These are phyloP conservation scores for Borostomias antarcticus DNA, from an alignment of 2,797 vertebrate genomes.

Conservation along the genomic window DNA sequence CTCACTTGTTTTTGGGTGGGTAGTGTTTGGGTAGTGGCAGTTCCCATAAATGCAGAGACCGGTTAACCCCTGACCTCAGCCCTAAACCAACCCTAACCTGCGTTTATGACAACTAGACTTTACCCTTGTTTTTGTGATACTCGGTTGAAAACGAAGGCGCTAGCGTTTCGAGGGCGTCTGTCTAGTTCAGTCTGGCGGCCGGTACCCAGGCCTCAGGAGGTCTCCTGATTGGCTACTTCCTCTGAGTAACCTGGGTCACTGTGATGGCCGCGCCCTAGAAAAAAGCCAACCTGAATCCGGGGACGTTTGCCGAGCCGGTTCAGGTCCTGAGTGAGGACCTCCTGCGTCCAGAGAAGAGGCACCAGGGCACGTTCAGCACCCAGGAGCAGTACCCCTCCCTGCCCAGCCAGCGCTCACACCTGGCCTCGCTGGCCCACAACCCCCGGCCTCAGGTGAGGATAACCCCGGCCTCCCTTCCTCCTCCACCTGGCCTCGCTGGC, in stretches of 20 bases:
- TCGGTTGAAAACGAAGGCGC: neutral
- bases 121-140: neutral
- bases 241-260: constrained; percentile 4
- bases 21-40: too few species aligned
- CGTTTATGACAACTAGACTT: too few species aligned
- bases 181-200: neutral
- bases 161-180: neutral
- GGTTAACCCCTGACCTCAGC: too few species aligned
- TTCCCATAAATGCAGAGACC: too few species aligned
- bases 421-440: constrained; percentile 55
- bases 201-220: neutral
- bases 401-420: constrained; percentile 62
- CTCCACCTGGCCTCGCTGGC: constrained; percentile 59
- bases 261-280: constrained; percentile 35
- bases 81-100: too few species aligned
- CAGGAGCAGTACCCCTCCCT: constrained; percentile 31
- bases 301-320: constrained; percentile 17
- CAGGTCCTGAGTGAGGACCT: constrained; percentile 62
- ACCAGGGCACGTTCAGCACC: constrained; percentile 61
- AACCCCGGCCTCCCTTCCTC: too few species aligned
- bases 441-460: too few species aligned
- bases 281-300: constrained; percentile 37
- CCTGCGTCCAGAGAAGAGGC: constrained; percentile 44
- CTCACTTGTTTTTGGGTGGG: too few species aligned
- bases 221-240: neutral